phyloP scores from a whole-genome alignment of 1,140 invertebrate genomes.

The Drosophila mauritiana region DNA sequence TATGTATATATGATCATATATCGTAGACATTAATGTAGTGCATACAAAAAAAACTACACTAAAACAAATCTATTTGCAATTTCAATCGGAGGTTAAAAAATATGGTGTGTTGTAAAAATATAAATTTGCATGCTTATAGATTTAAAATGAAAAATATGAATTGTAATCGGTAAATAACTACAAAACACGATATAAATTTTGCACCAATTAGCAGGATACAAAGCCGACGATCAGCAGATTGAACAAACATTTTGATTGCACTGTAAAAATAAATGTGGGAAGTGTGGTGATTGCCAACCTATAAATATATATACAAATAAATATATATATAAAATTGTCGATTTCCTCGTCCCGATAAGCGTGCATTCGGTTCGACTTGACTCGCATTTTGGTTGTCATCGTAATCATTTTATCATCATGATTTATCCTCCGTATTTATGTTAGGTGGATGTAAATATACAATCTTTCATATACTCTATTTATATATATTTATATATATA shows the following conservation, averaged over 20 bases:
- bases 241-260: not conserved
- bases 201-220: conserved; percentile 1
- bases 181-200: not conserved
- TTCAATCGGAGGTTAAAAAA: conserved; percentile 39
- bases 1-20: conserved; percentile 27
- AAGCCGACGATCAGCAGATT: not conserved
- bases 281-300: not conserved
- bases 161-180: not conserved
- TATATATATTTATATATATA: conserved; percentile 49
- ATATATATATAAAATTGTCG: conserved; percentile 11
- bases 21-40: conserved; percentile 38
- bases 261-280: conserved; percentile 10
- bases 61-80: conserved; percentile 52
- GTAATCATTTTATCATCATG: conserved; percentile 37
- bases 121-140: conserved; percentile 45
- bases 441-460: conserved; percentile 66
- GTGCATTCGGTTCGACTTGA: conserved; percentile 33
- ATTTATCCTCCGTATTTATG: conserved; percentile 28
- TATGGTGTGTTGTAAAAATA: conserved; percentile 33
- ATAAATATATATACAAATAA: conserved; percentile 3
- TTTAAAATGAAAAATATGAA: not conserved
- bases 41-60: conserved; percentile 44
- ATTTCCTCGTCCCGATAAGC: conserved; percentile 9
- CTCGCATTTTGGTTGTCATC: conserved; percentile 46
- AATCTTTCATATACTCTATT: conserved; percentile 64